A percentile compares a stretch with the other conserved stretches of the same genome.
Conservation (phyloP, 2,888 invertebrate genomes). For the Hemaris fuciformis region DNA sequence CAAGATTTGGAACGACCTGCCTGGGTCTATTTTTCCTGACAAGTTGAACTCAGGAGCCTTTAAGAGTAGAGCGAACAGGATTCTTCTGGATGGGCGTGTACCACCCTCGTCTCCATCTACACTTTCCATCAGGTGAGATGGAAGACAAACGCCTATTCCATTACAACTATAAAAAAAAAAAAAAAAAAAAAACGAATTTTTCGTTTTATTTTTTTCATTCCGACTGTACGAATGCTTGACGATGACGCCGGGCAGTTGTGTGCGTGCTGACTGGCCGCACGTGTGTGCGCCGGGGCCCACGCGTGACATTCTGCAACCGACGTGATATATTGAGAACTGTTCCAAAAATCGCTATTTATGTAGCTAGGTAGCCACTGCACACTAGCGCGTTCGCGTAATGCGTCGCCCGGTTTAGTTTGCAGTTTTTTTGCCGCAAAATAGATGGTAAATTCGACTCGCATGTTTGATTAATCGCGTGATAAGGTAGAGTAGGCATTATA, state of each 20-base stretch:
- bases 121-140: no score
- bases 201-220: conserved; percentile 39
- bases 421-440: conserved; percentile 13
- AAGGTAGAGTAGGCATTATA: not conserved
- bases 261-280: conserved; percentile 45
- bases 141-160: no score
- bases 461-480: not conserved
- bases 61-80: no score
- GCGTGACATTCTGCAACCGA: conserved; percentile 68
- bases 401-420: conserved; percentile 15
- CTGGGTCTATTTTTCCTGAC: no score
- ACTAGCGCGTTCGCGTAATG: conserved; percentile 12
- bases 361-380: conserved; percentile 5
- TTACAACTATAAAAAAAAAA: not conserved
- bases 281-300: conserved; percentile 57
- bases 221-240: conserved; percentile 66
- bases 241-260: conserved; percentile 59
- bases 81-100: no score
- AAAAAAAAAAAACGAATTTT: conserved; percentile 12
- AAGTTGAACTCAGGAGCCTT: no score
- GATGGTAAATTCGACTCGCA: not conserved
- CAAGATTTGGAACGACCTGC: no score
- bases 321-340: conserved; percentile 78
- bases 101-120: no score
- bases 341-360: conserved; percentile 70